Evolutionary conservation across 2,888 invertebrate species (phyloP), one percentile per base, ranked within the genome.

Genomic region (Argyra leucocephala): DNA sequence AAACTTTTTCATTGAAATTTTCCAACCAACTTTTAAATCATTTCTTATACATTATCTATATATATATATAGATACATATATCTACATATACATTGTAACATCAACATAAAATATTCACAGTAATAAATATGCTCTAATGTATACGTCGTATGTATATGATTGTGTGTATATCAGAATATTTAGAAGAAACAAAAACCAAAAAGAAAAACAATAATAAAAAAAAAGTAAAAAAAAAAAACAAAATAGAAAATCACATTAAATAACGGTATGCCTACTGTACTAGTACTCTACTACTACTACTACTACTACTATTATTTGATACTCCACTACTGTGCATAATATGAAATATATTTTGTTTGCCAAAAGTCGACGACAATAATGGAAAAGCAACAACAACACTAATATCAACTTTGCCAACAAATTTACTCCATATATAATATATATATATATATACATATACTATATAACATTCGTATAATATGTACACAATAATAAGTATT

Each of bases 21-120:
- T 48, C 48, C 48, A n/a, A n/a, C n/a, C 48, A 48, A 48, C 48
- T 48, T 48, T 48, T 48, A 48, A 48, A 48, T 48, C 48, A 48
- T 48, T 48, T 48, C 48, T 12, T 48, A 15, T 48, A 48, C 18
- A 48, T 9, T 48, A 48, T n/a, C 4, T 15, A 18, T 48, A 9
- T 48, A 48, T n/a, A 48, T 48, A 18, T 18, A 18, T 31, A 5
- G 18, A 18, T 48, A 31, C 18, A 48, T n/a, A n/a, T n/a, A n/a
- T n/a, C n/a, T 18, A 48, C 48, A 48, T 48, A 18, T 5, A 48
- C 10, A 37, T 31, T n/a, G 26, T 6, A 31, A 31, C 9, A 31
- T 4, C 3, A 6, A n/a, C 12, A 10, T 31, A 31, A 31, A 48
- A n/a, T 31, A 31, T 31, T 31, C 31, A 7, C 6, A 31, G 31